Percentiles rank a stretch among this genome's conserved stretches.
These are phyloP conservation scores for Enhydra lutris DNA, from an alignment of 2,113 vertebrate species.

Conservation along the genomic window DNA sequence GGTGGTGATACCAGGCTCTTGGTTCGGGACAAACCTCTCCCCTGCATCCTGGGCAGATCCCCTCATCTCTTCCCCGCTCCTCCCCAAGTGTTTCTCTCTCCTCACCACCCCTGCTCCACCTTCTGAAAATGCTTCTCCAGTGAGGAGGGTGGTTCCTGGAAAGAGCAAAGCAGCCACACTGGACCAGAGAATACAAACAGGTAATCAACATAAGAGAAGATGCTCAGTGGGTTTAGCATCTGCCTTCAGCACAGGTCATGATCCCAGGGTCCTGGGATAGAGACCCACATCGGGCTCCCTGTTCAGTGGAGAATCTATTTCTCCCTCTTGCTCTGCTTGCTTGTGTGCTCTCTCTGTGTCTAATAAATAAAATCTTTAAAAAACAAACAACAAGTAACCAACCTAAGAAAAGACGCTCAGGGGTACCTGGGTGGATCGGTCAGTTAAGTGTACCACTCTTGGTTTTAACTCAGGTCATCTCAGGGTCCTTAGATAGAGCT, in stretches of 20 bases:
- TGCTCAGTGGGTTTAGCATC: background rate
- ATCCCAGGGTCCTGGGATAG: background rate
- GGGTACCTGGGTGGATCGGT: too few relatives aligned
- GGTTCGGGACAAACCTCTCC: background rate
- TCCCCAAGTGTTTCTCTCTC: background rate
- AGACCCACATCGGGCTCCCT: background rate
- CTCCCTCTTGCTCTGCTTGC: background rate
- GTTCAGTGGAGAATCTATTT: background rate
- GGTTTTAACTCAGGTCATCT: background rate
- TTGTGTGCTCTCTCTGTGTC: too few relatives aligned
- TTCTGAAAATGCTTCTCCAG: background rate
- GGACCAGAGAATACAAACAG: background rate
- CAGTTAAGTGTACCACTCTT: background rate
- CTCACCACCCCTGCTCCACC: background rate
- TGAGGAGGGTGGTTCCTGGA: background rate
- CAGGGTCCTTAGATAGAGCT: background rate
- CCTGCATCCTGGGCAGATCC: background rate
- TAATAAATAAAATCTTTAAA: too few relatives aligned
- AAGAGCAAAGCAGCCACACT: background rate
- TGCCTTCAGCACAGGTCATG: background rate
- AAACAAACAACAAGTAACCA: background rate
- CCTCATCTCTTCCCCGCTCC: background rate
- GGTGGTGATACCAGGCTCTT: background rate
- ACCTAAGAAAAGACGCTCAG: background rate
- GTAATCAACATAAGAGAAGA: background rate